Base-by-base conservation (phyloP, 2,797 vertebrate genomes). In the Discoglossus pictus region DNA sequence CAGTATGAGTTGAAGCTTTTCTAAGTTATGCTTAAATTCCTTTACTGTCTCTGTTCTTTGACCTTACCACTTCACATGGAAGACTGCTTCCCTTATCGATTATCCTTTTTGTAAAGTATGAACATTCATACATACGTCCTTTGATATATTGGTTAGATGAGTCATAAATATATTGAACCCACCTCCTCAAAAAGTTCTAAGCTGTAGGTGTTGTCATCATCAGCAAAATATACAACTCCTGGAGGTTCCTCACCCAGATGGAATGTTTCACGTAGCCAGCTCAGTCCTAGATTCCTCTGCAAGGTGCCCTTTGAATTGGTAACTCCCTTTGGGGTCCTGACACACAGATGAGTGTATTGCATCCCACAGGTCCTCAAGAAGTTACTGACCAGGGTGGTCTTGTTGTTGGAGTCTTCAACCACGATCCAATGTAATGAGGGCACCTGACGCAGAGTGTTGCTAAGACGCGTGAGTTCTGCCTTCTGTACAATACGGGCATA, bases 121-220 rank as follows among this genome's bases (percentile, higher is more conserved):
- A n/a, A n/a, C n/a, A n/a, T n/a, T n/a, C n/a, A n/a, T n/a, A n/a
- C n/a, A n/a, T n/a, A n/a, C n/a, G n/a, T n/a, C n/a, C n/a, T n/a
- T n/a, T n/a, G n/a, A n/a, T n/a, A n/a, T n/a, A n/a, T n/a, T n/a
- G n/a, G n/a, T n/a, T n/a, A n/a, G n/a, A n/a, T n/a, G n/a, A n/a
- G n/a, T n/a, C n/a, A n/a, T n/a, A n/a, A n/a, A n/a, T n/a, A n/a
- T n/a, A n/a, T n/a, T n/a, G n/a, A n/a, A n/a, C n/a, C n/a, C n/a
- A 98, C 97, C 93, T 99, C 97, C 70, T 98, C 93, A 79, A 99
- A 99, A 69, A 99, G 86, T 81, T 95, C 92, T 81, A 95, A 81
- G 83, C 95, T 98, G 76, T 99, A 99, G 0, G 97, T 98, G 84
- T 99, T 99, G 73, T 99, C 97, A 11, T 99, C 97, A 1, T 99